These are phyloP conservation scores for Calliopsis andreniformis DNA, from an alignment of 1,140 invertebrate genomes.

Conservation along the genomic window DNA sequence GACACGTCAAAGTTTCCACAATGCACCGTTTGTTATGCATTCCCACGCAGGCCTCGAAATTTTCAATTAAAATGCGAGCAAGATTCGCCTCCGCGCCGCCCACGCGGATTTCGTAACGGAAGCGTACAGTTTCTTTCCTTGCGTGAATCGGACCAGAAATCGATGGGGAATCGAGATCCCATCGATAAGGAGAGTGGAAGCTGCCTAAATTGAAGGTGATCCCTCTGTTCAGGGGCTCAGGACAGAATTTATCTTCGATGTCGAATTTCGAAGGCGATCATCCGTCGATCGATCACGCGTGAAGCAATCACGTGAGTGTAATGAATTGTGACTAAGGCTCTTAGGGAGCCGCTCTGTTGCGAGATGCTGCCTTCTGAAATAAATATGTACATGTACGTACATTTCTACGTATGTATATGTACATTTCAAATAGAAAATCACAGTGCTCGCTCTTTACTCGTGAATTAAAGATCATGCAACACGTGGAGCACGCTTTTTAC, in stretches of 20 bases:
- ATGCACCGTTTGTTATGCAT: not conserved
- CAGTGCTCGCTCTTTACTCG: too few species aligned
- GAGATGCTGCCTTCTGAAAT: too few species aligned
- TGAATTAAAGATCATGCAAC: too few species aligned
- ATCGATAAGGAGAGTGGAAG: not conserved
- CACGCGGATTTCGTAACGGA: conserved; percentile 28
- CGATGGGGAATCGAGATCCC: not conserved
- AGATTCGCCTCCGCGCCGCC: not conserved
- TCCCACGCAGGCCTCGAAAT: conserved; percentile 7
- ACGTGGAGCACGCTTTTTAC: too few species aligned
- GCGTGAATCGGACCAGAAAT: not conserved
- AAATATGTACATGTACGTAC: too few species aligned
- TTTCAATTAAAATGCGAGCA: conserved; percentile 42
- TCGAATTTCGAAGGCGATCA: conserved; percentile 9
- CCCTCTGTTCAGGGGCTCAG: not conserved
- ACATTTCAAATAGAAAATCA: too few species aligned
- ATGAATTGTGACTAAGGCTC: not conserved
- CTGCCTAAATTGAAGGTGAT: not conserved
- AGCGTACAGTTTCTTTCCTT: not conserved
- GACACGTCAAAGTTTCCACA: not conserved
- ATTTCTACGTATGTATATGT: too few species aligned
- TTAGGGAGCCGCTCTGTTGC: too few species aligned
- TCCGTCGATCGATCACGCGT: conserved; percentile 19
- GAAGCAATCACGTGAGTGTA: not conserved
- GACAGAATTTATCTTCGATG: too few species aligned